phyloP scores from a whole-genome alignment of 2,888 invertebrate genomes.

The Tachina grossa region DNA sequence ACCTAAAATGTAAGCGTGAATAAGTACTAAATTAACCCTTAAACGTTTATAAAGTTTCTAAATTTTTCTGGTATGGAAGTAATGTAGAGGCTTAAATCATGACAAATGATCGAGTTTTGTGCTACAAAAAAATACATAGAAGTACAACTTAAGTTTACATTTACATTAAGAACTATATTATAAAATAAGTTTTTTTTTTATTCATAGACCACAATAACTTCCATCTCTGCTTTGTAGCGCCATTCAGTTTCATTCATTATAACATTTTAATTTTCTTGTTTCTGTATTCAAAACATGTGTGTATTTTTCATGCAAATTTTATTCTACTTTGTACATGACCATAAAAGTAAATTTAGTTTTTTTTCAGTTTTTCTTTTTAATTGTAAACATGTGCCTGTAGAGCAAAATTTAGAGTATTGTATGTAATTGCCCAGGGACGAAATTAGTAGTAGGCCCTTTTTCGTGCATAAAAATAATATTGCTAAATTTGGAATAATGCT shows the following conservation, averaged over 20 bases:
- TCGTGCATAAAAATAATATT: not conserved
- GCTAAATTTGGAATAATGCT: constrained; percentile 38
- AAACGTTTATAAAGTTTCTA: too few species aligned
- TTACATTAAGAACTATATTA: too few species aligned
- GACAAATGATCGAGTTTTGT: too few species aligned
- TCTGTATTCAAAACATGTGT: constrained; percentile 18
- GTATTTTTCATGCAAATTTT: not conserved
- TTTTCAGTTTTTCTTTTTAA: constrained; percentile 16
- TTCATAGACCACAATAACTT: too few species aligned
- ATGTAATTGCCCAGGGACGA: constrained; percentile 39
- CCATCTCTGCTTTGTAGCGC: too few species aligned
- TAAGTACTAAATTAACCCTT: too few species aligned
- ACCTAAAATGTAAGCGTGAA: too few species aligned
- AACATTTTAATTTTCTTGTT: not conserved
- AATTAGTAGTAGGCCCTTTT: not conserved
- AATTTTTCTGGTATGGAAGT: too few species aligned
- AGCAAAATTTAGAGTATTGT: constrained; percentile 4
- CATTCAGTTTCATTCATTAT: constrained; percentile 12
- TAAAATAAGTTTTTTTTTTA: too few species aligned
- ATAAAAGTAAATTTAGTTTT: constrained; percentile 31
- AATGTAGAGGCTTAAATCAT: too few species aligned
- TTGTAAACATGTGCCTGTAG: constrained; percentile 48
- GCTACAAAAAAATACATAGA: too few species aligned
- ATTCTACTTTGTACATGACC: constrained; percentile 9
- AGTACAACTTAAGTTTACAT: too few species aligned